phyloP scores from a whole-genome alignment of 2,797 vertebrate species.

The Mus spretus region DNA sequence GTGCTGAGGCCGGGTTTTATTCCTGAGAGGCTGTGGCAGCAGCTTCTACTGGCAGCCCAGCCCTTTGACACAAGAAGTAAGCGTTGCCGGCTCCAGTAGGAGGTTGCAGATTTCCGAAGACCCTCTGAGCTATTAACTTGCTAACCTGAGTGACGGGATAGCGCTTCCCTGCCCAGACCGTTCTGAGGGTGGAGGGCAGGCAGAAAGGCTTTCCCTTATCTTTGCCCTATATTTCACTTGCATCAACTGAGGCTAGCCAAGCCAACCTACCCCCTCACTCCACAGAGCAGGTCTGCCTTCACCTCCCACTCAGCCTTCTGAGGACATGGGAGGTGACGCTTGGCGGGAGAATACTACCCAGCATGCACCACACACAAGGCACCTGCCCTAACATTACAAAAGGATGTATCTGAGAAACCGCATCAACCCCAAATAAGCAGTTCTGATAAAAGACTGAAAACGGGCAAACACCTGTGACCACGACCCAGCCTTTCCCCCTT shows the following conservation, averaged over 20 bases:
- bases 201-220: background rate
- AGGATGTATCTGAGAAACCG: background rate
- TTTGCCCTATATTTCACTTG: background rate
- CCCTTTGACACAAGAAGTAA: background rate
- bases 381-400: background rate
- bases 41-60: background rate
- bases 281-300: background rate
- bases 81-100: background rate
- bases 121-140: conserved; percentile 21
- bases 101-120: background rate
- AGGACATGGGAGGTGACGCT: background rate
- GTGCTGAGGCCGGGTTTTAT: background rate
- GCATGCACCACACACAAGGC: background rate
- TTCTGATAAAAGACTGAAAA: background rate
- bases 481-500: background rate
- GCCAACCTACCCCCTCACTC: too few species aligned
- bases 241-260: background rate
- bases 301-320: background rate
- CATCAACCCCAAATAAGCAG: background rate
- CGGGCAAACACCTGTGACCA: background rate
- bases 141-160: background rate
- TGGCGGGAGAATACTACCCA: too few species aligned
- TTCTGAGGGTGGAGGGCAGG: background rate
- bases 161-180: background rate
- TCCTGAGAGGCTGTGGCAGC: background rate